Evolutionary conservation across 2,797 vertebrate species (phyloP), one percentile per base, ranked within the genome.

Genomic region (Todus mexicanus): DNA sequence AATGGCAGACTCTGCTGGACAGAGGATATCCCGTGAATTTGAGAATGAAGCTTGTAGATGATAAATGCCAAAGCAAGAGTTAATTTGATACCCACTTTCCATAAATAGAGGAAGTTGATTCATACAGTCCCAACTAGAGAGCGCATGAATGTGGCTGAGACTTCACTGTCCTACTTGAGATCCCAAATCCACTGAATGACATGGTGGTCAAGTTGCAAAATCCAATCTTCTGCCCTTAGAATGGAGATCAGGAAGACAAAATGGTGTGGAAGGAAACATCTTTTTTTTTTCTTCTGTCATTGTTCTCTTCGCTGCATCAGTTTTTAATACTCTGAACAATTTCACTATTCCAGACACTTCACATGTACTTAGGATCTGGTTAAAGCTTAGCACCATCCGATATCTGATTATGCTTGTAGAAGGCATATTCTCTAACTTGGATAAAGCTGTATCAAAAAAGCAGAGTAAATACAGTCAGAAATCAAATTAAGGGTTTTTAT

Each of bases 81-180:
- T 93, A 95, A 94, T 93, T 94, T 94, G 92, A 69, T 92, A 85
- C 87, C 83, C 48, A 1, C 79, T 92, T 95, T 85, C 95, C 90
- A 95, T 95, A 97, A 97, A 97, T 96, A 97, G 96, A 90, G 93
- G 89, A 95, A 95, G 92, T 95, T 80, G 90, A 95, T 96, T 96
- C 88, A 92, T 94, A 66, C 56, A 92, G 91, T 93, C 87, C 51
- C 40, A 74, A 89, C 89, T 93, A 90, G 72, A 75, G 87, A 94
- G 63, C 89, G 74, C 77, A 70, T 65, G 71, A 75, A 51, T 87
- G 17, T 69, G 64, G 77, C 85, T 80, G 89, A 87, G 66, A 45
- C 72, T 84, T 76, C 50, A 14, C 64, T 92, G 93, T 68, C 86
- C 84, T 91, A 79, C 75, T 80, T 76, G 80, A 86, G 77, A 84